Conservation (phyloP, 1,140 invertebrate species). For the Calosoma granatense region DNA sequence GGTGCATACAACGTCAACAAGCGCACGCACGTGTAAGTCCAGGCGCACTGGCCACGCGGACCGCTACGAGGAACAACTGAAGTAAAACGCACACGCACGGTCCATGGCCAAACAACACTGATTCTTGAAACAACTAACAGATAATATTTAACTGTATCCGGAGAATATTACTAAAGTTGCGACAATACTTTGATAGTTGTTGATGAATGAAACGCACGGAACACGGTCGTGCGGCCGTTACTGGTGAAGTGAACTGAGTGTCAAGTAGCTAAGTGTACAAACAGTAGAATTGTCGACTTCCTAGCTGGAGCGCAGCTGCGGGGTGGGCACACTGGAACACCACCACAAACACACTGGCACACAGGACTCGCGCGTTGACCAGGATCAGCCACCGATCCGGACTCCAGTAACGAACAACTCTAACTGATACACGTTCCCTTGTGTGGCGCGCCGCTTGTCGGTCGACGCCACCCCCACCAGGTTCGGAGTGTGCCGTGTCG, state of each 20-base stretch:
- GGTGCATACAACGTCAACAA: conserved; percentile 10
- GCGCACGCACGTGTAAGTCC: not conserved
- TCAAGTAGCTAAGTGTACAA: too few species aligned
- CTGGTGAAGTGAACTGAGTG: not conserved
- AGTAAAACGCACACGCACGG: not conserved
- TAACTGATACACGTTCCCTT: not conserved
- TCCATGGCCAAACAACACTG: not conserved
- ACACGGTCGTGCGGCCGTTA: not conserved
- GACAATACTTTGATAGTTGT: too few species aligned
- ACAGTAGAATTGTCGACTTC: not conserved
- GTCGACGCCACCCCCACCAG: not conserved
- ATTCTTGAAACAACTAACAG: too few species aligned
- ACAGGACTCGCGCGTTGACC: not conserved
- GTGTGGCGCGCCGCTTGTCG: not conserved
- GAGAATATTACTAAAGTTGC: too few species aligned
- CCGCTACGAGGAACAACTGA: not conserved
- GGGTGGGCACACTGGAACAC: not conserved
- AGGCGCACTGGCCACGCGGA: conserved; percentile 1
- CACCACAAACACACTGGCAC: not conserved
- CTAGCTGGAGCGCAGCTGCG: not conserved
- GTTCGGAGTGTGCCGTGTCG: not conserved
- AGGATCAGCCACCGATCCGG: not conserved
- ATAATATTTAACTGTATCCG: too few species aligned
- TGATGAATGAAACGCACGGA: too few species aligned
- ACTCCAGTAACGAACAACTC: not conserved